Conservation (phyloP, 2,888 invertebrate species). For the Athalia cordata region DNA sequence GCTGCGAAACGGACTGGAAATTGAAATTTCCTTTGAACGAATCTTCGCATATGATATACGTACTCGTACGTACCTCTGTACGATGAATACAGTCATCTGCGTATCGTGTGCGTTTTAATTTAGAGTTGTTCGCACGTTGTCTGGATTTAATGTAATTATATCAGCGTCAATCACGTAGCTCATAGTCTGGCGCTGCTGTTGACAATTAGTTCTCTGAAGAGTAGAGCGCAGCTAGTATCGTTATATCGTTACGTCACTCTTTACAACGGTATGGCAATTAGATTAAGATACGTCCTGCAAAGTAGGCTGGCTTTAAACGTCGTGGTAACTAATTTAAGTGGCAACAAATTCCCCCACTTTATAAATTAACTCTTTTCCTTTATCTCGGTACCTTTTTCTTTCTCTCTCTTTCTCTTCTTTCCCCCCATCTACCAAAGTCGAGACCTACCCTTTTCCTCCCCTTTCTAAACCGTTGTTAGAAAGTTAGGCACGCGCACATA, state of each 20-base stretch:
- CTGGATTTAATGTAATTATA: constrained; percentile 6
- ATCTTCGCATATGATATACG: neutral
- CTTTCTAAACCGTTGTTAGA: constrained; percentile 39
- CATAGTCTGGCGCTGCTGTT: neutral
- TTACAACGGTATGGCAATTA: neutral
- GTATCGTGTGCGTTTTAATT: neutral
- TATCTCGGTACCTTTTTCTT: constrained; percentile 7
- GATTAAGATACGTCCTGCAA: constrained; percentile 25
- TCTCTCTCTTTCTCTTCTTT: constrained; percentile 15
- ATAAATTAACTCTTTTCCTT: constrained; percentile 33
- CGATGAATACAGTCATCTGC: neutral
- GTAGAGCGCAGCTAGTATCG: neutral
- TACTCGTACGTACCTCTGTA: no score
- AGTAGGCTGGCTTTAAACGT: constrained; percentile 21
- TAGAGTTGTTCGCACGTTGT: neutral
- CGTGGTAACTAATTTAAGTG: constrained; percentile 39
- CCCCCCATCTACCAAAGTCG: neutral
- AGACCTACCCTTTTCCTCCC: neutral
- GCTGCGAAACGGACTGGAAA: no score
- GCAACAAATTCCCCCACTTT: constrained; percentile 33
- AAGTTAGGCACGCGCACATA: constrained; percentile 40
- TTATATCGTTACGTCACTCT: constrained; percentile 23
- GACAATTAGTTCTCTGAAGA: constrained; percentile 10
- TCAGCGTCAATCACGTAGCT: constrained; percentile 3
- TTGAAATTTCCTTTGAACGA: neutral